Conservation (phyloP, 2,113 vertebrate species). For the Verasper variegatus region DNA sequence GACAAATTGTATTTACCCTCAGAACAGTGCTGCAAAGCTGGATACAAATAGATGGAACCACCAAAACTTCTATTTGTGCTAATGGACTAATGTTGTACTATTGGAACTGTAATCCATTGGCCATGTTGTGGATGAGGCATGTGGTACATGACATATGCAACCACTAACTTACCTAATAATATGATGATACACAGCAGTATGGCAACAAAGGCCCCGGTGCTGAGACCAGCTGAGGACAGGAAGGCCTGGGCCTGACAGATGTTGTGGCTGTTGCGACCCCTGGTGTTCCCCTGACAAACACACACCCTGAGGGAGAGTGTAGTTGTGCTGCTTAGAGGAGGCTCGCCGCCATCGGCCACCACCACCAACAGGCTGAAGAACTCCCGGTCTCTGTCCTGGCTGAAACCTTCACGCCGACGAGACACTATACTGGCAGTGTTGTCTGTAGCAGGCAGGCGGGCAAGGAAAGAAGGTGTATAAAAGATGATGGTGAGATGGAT, state of each 20-base stretch:
- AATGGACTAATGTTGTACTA: neutral
- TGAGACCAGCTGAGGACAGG: conserved; percentile 90
- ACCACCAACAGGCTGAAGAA: conserved; percentile 87
- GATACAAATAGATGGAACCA: no score
- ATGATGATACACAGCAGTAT: conserved; percentile 93
- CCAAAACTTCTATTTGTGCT: no score
- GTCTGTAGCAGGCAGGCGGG: conserved; percentile 64
- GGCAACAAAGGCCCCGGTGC: conserved; percentile 92
- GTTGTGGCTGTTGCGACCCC: conserved; percentile 69
- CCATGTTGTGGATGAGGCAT: no score
- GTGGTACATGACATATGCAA: neutral
- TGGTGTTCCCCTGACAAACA: conserved; percentile 83
- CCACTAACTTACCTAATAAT: conserved; percentile 87
- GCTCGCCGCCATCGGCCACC: conserved; percentile 90
- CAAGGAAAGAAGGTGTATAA: neutral
- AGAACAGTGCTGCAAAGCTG: no score
- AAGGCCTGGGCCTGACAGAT: conserved; percentile 91
- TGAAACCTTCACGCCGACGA: conserved; percentile 83
- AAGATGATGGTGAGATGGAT: neutral
- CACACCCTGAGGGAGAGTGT: conserved; percentile 91
- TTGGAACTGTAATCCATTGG: neutral
- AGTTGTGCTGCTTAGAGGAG: conserved; percentile 90
- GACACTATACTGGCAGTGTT: conserved; percentile 91
- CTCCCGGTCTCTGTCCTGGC: conserved; percentile 82
- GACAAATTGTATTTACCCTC: no score